Evolutionary conservation across 2,113 vertebrate genomes (phyloP).

Genomic region (Rhipidura dahli): DNA sequence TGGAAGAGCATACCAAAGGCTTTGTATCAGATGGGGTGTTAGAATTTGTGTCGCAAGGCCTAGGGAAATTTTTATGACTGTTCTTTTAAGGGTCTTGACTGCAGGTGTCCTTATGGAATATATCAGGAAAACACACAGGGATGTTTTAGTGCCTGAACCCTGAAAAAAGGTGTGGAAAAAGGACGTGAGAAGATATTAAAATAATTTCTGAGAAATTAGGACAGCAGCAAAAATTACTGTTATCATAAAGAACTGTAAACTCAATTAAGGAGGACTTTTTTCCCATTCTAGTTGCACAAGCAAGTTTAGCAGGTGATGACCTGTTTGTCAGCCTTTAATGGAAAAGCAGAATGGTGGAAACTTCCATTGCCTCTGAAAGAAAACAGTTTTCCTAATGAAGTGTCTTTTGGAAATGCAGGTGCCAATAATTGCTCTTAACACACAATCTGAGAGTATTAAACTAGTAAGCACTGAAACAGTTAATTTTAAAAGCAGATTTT

Average conservation of each 20-base stretch:
- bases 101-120: not conserved
- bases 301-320: not conserved
- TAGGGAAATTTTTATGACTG: not conserved
- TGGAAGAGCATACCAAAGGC: not conserved
- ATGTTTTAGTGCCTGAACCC: not conserved
- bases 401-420: not conserved
- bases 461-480: not conserved
- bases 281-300: not conserved
- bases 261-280: not conserved
- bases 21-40: not conserved
- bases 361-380: not conserved
- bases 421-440: not conserved
- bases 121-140: not conserved
- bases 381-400: not conserved
- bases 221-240: not conserved
- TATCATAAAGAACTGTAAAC: not conserved
- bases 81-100: not conserved
- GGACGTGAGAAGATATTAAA: not conserved
- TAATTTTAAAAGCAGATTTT: slow-evolving; percentile 27
- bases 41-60: not conserved
- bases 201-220: not conserved
- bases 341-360: not conserved
- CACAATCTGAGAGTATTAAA: not conserved
- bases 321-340: not conserved
- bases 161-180: not conserved